phyloP scores from a whole-genome alignment of 2,888 invertebrate species.

The Aphidoletes aphidimyza region DNA sequence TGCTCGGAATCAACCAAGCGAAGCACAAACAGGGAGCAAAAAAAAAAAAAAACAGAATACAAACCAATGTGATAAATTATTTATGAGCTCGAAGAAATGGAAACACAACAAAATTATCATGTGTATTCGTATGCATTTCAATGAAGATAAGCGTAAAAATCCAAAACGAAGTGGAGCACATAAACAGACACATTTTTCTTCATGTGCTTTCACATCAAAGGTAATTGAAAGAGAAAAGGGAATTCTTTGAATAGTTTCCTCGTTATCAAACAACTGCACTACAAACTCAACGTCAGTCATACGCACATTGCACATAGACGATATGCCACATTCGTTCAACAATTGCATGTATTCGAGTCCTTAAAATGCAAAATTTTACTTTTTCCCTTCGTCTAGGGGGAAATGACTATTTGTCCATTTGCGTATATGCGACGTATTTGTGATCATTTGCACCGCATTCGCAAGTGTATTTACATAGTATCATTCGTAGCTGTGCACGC shows the following conservation, averaged over 20 bases:
- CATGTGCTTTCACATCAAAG: background rate
- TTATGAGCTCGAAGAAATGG: constrained; percentile 38
- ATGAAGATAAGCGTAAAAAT: constrained; percentile 9
- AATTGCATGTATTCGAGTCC: background rate
- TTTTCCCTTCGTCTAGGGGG: too few species aligned
- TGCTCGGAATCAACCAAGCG: background rate
- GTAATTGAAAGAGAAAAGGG: constrained; percentile 26
- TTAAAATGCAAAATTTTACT: background rate
- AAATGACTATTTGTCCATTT: too few species aligned
- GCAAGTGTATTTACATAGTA: too few species aligned
- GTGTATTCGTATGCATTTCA: constrained; percentile 32
- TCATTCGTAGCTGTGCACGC: too few species aligned
- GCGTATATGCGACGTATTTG: too few species aligned
- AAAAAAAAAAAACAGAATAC: background rate
- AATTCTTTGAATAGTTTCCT: constrained; percentile 41
- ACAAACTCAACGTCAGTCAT: background rate
- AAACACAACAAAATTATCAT: constrained; percentile 25
- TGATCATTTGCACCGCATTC: too few species aligned
- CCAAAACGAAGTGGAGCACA: constrained; percentile 20
- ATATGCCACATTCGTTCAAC: background rate
- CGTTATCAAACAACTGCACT: constrained; percentile 20
- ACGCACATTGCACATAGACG: background rate
- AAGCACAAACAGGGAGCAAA: background rate
- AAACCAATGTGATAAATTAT: constrained; percentile 14
- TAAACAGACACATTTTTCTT: background rate